phyloP scores from a whole-genome alignment of 2,888 invertebrate genomes.

The Callinectes sapidus region DNA sequence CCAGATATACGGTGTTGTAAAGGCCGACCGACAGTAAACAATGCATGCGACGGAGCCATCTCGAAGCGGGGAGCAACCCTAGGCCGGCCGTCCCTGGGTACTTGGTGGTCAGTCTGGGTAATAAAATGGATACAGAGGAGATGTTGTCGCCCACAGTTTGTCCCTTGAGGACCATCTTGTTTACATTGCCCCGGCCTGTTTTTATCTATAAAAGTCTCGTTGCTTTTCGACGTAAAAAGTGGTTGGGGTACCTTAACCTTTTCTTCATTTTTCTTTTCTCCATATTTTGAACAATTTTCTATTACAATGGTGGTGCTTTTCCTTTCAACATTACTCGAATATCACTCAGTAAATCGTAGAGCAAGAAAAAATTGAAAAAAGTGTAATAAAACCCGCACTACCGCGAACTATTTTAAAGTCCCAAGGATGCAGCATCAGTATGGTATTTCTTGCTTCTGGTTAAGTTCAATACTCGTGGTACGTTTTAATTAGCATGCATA shows the following conservation, averaged over 20 bases:
- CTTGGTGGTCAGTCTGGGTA: constrained; percentile 32
- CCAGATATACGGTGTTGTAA: constrained; percentile 34
- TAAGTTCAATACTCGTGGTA: neutral
- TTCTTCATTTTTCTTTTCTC: neutral
- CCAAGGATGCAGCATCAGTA: neutral
- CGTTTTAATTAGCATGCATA: neutral
- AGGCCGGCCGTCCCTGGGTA: constrained; percentile 18
- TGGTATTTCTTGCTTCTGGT: neutral
- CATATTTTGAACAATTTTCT: too few relatives aligned
- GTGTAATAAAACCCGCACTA: neutral
- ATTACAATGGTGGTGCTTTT: neutral
- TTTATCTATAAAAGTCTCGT: neutral
- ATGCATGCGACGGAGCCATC: constrained; percentile 38
- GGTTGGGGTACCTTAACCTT: neutral
- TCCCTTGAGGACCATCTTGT: constrained; percentile 1
- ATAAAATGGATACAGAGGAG: constrained; percentile 31
- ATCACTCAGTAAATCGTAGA: neutral
- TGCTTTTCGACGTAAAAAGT: neutral
- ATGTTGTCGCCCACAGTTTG: neutral
- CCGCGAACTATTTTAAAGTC: neutral
- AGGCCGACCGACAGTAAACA: constrained; percentile 39
- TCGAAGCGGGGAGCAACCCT: neutral
- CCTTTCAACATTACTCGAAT: neutral
- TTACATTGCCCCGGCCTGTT: neutral
- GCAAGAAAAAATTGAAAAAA: neutral